Percentiles rank a stretch among this genome's conserved stretches.
phyloP scores from a whole-genome alignment of 2,888 invertebrate genomes.

The Hypolimnas misippus region DNA sequence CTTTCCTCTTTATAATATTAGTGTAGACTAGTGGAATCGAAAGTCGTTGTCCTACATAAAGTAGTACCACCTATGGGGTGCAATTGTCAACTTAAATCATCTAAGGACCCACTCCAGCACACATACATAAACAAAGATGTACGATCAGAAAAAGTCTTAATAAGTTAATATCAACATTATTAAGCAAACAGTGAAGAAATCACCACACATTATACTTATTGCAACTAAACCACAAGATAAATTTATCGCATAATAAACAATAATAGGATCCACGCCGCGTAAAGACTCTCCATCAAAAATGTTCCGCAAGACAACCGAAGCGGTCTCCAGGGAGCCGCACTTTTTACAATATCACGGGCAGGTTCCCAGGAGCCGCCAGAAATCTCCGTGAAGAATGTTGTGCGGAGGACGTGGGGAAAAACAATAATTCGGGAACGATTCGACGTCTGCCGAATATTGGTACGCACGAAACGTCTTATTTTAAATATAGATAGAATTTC shows the following conservation, averaged over 20 bases:
- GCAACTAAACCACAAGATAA: not conserved
- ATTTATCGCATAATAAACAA: not conserved
- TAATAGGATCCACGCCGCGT: slow-evolving; percentile 23
- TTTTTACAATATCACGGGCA: slow-evolving; percentile 58
- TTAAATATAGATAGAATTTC: slow-evolving; percentile 15
- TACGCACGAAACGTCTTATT: slow-evolving; percentile 20
- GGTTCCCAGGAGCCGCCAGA: slow-evolving; percentile 56
- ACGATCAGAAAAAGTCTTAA: too few species aligned
- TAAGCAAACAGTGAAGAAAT: not conserved
- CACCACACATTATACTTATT: not conserved
- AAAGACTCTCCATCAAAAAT: slow-evolving; percentile 33
- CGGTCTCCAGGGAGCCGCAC: slow-evolving; percentile 53
- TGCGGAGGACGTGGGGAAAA: slow-evolving; percentile 46
- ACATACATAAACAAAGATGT: too few species aligned
- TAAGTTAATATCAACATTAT: too few species aligned
- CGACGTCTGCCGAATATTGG: slow-evolving; percentile 24
- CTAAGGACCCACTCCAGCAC: too few species aligned
- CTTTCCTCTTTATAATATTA: too few species aligned
- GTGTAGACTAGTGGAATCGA: too few species aligned
- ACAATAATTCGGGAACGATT: slow-evolving; percentile 48
- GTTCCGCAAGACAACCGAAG: slow-evolving; percentile 41
- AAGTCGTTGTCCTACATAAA: too few species aligned
- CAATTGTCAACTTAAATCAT: too few species aligned
- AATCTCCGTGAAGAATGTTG: slow-evolving; percentile 61
- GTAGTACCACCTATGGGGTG: too few species aligned